A percentile compares a stretch with the other conserved stretches of the same genome.
phyloP scores from a whole-genome alignment of 2,113 vertebrate genomes.

The Cebidichthys violaceus region DNA sequence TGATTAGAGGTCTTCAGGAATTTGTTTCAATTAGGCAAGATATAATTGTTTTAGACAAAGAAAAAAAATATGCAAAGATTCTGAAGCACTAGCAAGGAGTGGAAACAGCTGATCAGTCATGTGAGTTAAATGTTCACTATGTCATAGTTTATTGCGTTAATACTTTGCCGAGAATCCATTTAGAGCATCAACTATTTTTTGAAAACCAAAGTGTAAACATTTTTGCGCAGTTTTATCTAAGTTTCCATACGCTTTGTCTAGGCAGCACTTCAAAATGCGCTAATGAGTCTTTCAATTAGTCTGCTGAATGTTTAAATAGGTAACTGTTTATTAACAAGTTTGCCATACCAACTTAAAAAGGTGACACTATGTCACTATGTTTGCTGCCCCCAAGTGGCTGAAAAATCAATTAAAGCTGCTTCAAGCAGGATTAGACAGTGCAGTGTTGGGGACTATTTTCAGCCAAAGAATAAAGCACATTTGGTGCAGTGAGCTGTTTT shows the following conservation, averaged over 20 bases:
- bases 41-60: no score
- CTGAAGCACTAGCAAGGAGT: background rate
- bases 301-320: background rate
- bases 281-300: background rate
- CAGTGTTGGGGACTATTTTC: background rate
- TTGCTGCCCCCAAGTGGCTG: slow-evolving; percentile 1
- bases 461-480: background rate
- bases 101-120: background rate
- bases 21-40: no score
- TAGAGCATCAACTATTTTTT: background rate
- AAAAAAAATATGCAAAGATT: no score
- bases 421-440: background rate
- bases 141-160: background rate
- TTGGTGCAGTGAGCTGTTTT: background rate
- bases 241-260: background rate
- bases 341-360: background rate
- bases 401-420: background rate
- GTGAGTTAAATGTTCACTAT: background rate
- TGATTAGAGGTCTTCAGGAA: no score
- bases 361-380: background rate
- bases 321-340: background rate
- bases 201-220: background rate
- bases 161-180: background rate
- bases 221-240: no score
- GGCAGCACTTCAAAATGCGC: background rate